Conservation (phyloP, 2,888 invertebrate genomes). For the Dyspetes luteomarginatus region DNA sequence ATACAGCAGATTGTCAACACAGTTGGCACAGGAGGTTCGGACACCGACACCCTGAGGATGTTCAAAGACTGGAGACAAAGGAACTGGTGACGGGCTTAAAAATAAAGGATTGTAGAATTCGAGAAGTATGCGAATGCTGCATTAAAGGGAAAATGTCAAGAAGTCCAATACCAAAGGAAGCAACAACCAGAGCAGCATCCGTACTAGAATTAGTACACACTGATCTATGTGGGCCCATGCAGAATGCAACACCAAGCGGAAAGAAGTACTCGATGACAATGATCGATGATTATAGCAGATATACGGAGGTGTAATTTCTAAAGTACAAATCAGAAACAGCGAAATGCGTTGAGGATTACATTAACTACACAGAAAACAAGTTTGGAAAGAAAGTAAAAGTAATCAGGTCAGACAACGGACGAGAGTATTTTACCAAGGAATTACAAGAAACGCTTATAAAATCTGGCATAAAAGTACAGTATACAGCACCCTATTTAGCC, state of each 20-base stretch:
- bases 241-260: constrained; percentile 33
- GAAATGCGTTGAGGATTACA: constrained; percentile 39
- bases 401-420: constrained; percentile 58
- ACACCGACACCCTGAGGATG: constrained; percentile 61
- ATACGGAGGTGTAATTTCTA: constrained; percentile 40
- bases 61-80: constrained; percentile 57
- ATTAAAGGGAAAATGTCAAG: constrained; percentile 69
- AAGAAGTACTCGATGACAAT: constrained; percentile 26
- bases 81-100: constrained; percentile 61
- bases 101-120: constrained; percentile 65
- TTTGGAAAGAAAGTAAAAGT: constrained; percentile 46
- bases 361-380: constrained; percentile 38
- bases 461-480: constrained; percentile 55
- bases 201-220: constrained; percentile 66
- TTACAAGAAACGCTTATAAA: constrained; percentile 34
- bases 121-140: constrained; percentile 67
- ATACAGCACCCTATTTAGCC: constrained; percentile 58
- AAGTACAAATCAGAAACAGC: constrained; percentile 27
- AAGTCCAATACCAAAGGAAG: constrained; percentile 64
- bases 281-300: constrained; percentile 43
- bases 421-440: constrained; percentile 52
- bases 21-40: constrained; percentile 69
- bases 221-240: constrained; percentile 68
- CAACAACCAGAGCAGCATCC: constrained; percentile 51
- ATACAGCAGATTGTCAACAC: constrained; percentile 64